These are phyloP conservation scores for Macropus fuliginosus DNA, from an alignment of 2,797 vertebrate genomes.

Conservation along the genomic window DNA sequence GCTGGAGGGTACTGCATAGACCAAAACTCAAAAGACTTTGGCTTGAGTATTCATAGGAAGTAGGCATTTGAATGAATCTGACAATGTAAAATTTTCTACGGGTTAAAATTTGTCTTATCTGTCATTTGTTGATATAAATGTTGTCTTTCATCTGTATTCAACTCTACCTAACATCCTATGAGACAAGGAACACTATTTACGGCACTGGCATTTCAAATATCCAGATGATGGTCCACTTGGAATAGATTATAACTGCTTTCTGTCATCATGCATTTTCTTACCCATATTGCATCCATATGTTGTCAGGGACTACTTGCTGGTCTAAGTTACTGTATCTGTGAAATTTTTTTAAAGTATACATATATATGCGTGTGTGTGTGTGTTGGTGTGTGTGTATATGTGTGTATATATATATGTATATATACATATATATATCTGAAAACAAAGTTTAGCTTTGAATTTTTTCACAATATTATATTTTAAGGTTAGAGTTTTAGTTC, in stretches of 20 bases:
- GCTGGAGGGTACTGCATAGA: constrained; percentile 13
- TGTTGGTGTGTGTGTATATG: no score
- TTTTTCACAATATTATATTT: not conserved
- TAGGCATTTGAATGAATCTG: constrained; percentile 39
- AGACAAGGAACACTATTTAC: constrained; percentile 61
- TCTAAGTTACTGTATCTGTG: constrained; percentile 27
- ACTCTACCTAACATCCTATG: constrained; percentile 50
- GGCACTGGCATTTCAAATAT: constrained; percentile 63
- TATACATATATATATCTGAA: not conserved
- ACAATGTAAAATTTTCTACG: constrained; percentile 29
- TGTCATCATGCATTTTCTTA: constrained; percentile 27
- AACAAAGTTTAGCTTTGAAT: not conserved
- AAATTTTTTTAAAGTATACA: not conserved
- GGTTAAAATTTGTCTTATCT: constrained; percentile 46
- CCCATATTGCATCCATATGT: constrained; percentile 68
- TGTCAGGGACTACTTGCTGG: not conserved
- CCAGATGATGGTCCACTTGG: constrained; percentile 72
- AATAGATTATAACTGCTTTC: constrained; percentile 67
- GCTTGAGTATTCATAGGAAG: not conserved
- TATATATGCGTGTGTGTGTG: not conserved
- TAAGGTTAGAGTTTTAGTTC: constrained; percentile 6
- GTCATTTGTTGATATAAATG: constrained; percentile 50
- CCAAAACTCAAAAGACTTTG: constrained; percentile 13
- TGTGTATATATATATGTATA: no score
- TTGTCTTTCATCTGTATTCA: constrained; percentile 72